These are phyloP conservation scores for Meandrusa payeni DNA, from an alignment of 2,888 invertebrate genomes.

Conservation along the genomic window DNA sequence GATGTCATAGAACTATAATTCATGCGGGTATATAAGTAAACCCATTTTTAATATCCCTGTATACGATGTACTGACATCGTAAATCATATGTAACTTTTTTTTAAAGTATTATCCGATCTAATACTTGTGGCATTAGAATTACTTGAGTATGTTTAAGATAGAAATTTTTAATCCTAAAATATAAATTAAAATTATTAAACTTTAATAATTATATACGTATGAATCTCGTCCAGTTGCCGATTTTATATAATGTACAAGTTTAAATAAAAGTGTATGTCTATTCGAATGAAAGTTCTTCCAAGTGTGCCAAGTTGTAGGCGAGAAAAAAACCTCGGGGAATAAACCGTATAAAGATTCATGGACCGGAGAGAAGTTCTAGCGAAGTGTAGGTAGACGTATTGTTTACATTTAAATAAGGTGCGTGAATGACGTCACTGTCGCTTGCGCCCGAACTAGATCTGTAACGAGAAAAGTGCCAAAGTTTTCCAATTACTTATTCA, in stretches of 20 bases:
- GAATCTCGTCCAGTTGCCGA: no score
- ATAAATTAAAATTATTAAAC: no score
- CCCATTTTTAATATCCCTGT: no score
- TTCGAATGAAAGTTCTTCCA: constrained; percentile 19
- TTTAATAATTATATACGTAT: no score
- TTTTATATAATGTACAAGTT: constrained; percentile 16
- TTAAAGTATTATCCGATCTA: no score
- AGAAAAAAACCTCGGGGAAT: constrained; percentile 20
- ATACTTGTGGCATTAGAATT: no score
- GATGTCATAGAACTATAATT: no score
- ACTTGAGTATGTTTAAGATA: no score
- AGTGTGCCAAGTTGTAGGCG: constrained; percentile 19
- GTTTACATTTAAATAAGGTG: constrained; percentile 26
- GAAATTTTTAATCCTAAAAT: no score
- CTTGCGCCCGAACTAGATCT: constrained; percentile 46
- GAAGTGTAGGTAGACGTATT: constrained; percentile 11
- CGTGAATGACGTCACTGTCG: constrained; percentile 26
- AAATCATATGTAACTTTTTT: no score
- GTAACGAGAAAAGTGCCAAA: constrained; percentile 56
- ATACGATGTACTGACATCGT: no score
- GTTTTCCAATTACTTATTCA: constrained; percentile 75
- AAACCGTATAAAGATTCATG: constrained; percentile 21
- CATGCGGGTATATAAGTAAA: no score
- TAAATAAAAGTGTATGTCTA: constrained; percentile 21
- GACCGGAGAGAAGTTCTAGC: constrained; percentile 9